Conservation (phyloP, 2,888 invertebrate genomes). For the Drosophila emarginata region DNA sequence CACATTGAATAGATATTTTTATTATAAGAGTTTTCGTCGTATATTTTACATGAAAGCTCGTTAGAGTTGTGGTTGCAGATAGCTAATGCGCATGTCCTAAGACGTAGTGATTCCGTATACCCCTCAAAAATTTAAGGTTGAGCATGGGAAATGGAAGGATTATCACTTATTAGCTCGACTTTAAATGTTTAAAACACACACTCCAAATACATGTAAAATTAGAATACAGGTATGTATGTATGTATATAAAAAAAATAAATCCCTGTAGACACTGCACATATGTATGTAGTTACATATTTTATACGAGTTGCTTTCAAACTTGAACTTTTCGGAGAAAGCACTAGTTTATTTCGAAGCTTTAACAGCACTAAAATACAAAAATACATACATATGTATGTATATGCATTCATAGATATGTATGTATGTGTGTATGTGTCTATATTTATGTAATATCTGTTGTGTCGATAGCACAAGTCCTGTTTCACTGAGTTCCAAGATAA, state of each 20-base stretch:
- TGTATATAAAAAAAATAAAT: not conserved
- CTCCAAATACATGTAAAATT: not conserved
- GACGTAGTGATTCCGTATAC: not conserved
- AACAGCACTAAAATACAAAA: not conserved
- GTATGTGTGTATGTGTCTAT: not conserved
- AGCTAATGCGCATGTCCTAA: slow-evolving; percentile 50
- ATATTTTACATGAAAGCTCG: slow-evolving; percentile 41
- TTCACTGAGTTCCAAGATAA: not conserved
- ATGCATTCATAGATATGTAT: not conserved
- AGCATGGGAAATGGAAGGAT: not conserved
- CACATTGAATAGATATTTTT: slow-evolving; percentile 33
- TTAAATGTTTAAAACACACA: not conserved
- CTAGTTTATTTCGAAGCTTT: not conserved
- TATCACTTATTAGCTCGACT: not conserved
- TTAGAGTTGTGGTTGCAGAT: not conserved
- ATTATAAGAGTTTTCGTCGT: slow-evolving; percentile 37
- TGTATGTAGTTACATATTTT: not conserved
- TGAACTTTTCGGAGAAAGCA: not conserved
- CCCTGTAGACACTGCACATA: too few relatives aligned
- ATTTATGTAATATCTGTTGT: not conserved
- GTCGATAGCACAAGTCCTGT: not conserved
- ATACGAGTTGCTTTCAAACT: not conserved
- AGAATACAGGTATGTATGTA: not conserved
- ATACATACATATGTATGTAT: not conserved
- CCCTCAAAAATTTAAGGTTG: too few relatives aligned